These are phyloP conservation scores for Holothuria scabra DNA, from an alignment of 53 echinoderm and acorn worm species.

Conservation along the genomic window DNA sequence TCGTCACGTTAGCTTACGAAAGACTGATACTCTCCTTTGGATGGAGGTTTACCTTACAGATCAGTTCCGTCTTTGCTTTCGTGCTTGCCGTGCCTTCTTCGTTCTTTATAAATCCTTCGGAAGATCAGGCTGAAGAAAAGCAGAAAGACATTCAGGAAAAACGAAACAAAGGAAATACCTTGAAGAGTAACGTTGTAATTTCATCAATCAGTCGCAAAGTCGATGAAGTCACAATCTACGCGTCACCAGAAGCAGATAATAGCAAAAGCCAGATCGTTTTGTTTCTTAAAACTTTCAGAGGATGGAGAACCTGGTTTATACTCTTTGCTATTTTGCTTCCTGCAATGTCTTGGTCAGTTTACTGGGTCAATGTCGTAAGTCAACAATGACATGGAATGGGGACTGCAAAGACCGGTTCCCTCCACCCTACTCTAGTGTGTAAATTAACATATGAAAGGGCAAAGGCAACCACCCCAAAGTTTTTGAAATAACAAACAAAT, in stretches of 20 bases:
- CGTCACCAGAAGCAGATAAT: not conserved
- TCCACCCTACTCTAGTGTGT: no score
- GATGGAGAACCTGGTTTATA: conserved; percentile 13
- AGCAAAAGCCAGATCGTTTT: not conserved
- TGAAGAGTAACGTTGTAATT: not conserved
- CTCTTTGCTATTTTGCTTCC: conserved; percentile 12
- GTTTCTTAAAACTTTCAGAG: not conserved
- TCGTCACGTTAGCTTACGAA: conserved; percentile 16
- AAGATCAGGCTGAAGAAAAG: not conserved
- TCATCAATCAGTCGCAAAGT: conserved; percentile 1
- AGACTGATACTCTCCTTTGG: not conserved
- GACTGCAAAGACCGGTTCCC: no score
- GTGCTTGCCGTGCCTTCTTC: not conserved
- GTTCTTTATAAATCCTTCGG: not conserved
- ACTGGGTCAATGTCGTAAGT: conserved; percentile 30
- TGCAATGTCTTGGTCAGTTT: conserved; percentile 40
- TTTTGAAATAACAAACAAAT: no score
- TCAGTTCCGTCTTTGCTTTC: not conserved
- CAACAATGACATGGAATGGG: no score
- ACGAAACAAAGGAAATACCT: not conserved
- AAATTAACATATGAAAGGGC: no score
- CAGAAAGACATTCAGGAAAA: not conserved
- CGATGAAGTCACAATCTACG: not conserved
- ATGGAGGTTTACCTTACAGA: conserved; percentile 14
- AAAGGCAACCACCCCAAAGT: no score